phyloP scores from a whole-genome alignment of 1,140 invertebrate genomes.

The Drosophila varians region DNA sequence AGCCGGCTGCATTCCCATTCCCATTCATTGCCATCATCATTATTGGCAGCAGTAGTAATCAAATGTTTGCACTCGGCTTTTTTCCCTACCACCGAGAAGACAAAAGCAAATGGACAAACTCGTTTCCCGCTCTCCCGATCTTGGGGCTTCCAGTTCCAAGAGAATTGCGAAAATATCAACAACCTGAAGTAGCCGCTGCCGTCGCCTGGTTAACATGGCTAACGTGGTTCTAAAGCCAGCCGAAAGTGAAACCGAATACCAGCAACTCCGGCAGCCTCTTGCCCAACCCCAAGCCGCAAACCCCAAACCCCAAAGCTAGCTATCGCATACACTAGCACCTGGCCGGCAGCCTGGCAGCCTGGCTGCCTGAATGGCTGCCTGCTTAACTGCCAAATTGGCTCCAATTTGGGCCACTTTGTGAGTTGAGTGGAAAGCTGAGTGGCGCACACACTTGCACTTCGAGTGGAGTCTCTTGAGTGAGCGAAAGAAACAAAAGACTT shows the following conservation, averaged over 20 bases:
- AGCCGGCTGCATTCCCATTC: conserved; percentile 28
- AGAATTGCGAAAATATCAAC: conserved; percentile 77
- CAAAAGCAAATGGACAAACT: conserved; percentile 57
- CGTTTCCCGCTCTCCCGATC: conserved; percentile 39
- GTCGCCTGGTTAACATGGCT: conserved; percentile 22
- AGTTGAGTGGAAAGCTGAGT: conserved; percentile 10
- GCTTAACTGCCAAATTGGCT: conserved; percentile 45
- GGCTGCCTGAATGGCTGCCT: conserved; percentile 33
- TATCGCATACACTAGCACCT: conserved; percentile 30
- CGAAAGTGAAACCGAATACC: conserved; percentile 71
- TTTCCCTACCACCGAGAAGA: conserved; percentile 5
- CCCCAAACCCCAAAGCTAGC: conserved; percentile 6
- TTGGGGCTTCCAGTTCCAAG: conserved; percentile 13
- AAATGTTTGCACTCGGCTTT: conserved; percentile 53
- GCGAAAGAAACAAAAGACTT: conserved; percentile 65
- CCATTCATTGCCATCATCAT: conserved; percentile 17
- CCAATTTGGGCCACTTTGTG: conserved; percentile 27
- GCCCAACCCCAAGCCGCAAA: conserved; percentile 41
- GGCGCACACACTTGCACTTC: conserved; percentile 1
- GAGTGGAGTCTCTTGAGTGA: conserved; percentile 41
- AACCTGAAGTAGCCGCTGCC: conserved; percentile 41
- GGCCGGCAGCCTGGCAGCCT: conserved; percentile 6
- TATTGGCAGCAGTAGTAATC: conserved; percentile 32
- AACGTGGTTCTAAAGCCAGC: conserved; percentile 63
- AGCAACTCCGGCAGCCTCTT: conserved; percentile 38